Evolutionary conservation across 2,888 invertebrate genomes (phyloP).

Genomic region (Drosophila eohydei): DNA sequence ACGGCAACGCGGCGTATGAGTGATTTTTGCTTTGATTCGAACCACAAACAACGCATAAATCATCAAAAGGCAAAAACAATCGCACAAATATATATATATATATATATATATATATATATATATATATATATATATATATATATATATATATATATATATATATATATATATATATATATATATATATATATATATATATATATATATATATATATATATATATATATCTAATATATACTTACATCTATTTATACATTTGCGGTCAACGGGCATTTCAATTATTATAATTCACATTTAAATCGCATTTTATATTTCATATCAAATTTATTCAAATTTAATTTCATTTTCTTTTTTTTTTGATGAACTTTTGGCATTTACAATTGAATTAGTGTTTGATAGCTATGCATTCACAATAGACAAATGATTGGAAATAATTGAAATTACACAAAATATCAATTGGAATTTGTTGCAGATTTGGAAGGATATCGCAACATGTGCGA

Average conservation of each 20-base stretch:
- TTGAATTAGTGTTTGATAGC: constrained; percentile 1
- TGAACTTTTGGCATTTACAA: constrained; percentile 19
- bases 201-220: not conserved
- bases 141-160: not conserved
- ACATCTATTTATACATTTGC: constrained; percentile 14
- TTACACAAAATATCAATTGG: not conserved
- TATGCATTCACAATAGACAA: not conserved
- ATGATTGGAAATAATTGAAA: not conserved
- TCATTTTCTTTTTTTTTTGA: constrained; percentile 37
- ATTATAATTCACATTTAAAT: constrained; percentile 39
- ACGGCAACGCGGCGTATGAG: constrained; percentile 56
- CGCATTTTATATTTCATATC: constrained; percentile 17
- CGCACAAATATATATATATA: constrained; percentile 4
- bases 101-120: not conserved
- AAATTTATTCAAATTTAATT: constrained; percentile 54
- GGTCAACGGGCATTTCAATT: constrained; percentile 39
- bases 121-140: constrained; percentile 8
- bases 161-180: not conserved
- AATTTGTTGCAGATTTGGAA: not conserved
- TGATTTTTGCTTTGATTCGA: constrained; percentile 57
- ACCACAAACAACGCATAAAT: constrained; percentile 15
- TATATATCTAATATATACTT: not conserved
- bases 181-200: too few species aligned
- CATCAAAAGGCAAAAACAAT: constrained; percentile 6
- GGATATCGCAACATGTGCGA: not conserved